These are phyloP conservation scores for Syngnathoides biaculeatus DNA, from an alignment of 2,113 vertebrate species.

Conservation along the genomic window DNA sequence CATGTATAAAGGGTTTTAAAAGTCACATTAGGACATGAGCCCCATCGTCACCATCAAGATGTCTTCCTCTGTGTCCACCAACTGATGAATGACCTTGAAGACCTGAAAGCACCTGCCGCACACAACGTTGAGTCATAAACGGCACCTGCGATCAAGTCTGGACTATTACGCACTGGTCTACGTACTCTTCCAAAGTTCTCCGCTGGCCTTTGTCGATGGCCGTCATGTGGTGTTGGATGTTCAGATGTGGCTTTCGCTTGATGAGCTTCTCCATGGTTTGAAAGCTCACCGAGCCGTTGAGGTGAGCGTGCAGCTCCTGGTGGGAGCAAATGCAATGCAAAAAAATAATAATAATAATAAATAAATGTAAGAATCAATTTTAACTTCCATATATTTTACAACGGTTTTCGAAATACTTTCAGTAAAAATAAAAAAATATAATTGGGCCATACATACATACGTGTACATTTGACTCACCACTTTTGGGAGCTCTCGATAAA, in stretches of 20 bases:
- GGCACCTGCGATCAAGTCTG: not conserved
- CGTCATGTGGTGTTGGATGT: conserved; percentile 82
- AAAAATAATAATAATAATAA: no score
- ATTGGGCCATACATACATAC: not conserved
- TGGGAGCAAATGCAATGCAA: not conserved
- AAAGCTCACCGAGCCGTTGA: conserved; percentile 90
- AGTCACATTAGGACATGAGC: fast-evolving
- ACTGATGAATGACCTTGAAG: conserved; percentile 89
- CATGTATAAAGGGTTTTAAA: not conserved
- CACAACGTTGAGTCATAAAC: conserved; percentile 2
- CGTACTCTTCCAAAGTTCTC: conserved; percentile 88
- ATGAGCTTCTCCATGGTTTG: conserved; percentile 87
- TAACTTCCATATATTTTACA: not conserved
- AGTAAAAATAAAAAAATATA: not conserved
- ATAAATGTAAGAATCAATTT: not conserved
- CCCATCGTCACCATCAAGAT: conserved; percentile 82
- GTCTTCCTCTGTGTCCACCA: conserved; percentile 87
- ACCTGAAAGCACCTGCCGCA: conserved; percentile 86
- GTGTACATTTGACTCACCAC: conserved; percentile 65
- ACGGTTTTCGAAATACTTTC: not conserved
- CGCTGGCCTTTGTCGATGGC: conserved; percentile 84
- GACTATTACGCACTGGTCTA: conserved; percentile 18
- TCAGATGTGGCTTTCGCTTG: conserved; percentile 80
- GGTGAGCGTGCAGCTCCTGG: conserved; percentile 95
- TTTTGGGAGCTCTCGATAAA: conserved; percentile 73